Base-by-base conservation (phyloP, 1,140 invertebrate species). In the Drosophila sechellia region DNA sequence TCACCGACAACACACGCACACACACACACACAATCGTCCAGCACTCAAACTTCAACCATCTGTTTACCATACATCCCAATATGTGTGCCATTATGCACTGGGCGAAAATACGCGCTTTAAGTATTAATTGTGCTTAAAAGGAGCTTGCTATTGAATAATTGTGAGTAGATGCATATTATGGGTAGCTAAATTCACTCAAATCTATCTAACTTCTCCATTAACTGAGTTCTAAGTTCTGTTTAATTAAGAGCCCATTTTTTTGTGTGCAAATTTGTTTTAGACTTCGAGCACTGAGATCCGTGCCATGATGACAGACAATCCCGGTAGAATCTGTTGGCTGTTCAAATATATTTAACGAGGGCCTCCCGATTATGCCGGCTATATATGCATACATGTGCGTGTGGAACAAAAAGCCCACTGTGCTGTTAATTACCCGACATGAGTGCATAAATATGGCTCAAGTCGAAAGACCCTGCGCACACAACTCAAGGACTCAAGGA, bases 21-120 rank as follows among this genome's bases (percentile, higher is more conserved):
- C 53, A 42, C 43, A 27, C 53, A 42, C 46, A 60, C 37, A 13
- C 13, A 39, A 39, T 13, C 60, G 53, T 45, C 22, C 55, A 57
- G 40, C 61, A 49, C 58, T 68, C 57, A 54, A 74, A 79, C 66
- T 77, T 69, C 34, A 69, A 76, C 79, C 79, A 87, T 71, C 70
- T 87, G 81, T 81, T 87, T 86, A 78, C 81, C 81, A 86, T 78
- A 59, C 64, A 56, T 69, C 49, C 45, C 42, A 65, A 64, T 46
- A 42, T 68, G 34, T 68, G 22, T 56, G 37, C 27, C 5, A 45
- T 43, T 39, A 31, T 49, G 15, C 34, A 68, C 60, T 50, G 31
- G 3, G 4, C n/a, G n/a, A 68, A 64, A 68, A 22, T 34, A 11
- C 11, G 27, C n/a, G 4, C 4, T 11, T 12, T 15, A 17, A n/a